Evolutionary conservation across 2,113 vertebrate species (phyloP).

Genomic region (Sorex fumeus): DNA sequence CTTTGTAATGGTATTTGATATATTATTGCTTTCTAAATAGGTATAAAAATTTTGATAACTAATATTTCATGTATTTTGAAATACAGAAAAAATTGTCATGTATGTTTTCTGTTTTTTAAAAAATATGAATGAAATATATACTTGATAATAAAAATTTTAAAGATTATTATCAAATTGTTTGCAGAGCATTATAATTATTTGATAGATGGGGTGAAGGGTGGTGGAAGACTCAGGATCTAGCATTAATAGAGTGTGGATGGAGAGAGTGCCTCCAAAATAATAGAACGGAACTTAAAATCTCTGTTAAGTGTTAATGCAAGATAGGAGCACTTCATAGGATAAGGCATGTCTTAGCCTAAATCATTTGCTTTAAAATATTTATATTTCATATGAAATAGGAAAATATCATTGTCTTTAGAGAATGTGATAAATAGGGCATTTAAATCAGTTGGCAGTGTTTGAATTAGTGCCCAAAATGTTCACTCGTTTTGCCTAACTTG

Average conservation of each 20-base stretch:
- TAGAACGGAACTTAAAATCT: constrained; percentile 58
- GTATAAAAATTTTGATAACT: constrained; percentile 64
- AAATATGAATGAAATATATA: constrained; percentile 52
- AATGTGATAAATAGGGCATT: constrained; percentile 60
- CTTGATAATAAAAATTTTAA: constrained; percentile 60
- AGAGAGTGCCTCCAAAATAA: constrained; percentile 67
- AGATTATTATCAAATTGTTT: constrained; percentile 66
- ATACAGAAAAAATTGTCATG: constrained; percentile 59
- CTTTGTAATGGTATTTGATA: constrained; percentile 77
- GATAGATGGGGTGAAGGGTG: constrained; percentile 58
- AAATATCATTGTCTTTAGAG: constrained; percentile 55
- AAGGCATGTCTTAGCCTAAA: constrained; percentile 32
- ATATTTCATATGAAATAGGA: constrained; percentile 63
- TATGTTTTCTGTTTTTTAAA: constrained; percentile 57
- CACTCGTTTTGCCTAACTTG: constrained; percentile 78
- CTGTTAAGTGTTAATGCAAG: constrained; percentile 45
- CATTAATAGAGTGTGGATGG: constrained; percentile 1
- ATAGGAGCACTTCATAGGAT: constrained; percentile 64
- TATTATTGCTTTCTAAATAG: constrained; percentile 74
- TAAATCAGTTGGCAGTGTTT: constrained; percentile 68
- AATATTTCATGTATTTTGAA: constrained; percentile 69
- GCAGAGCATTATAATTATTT: constrained; percentile 62
- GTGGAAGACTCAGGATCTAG: constrained; percentile 5
- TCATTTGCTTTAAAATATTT: constrained; percentile 4
- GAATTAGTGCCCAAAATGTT: constrained; percentile 49